These are phyloP conservation scores for Epizoanthus ramosus DNA, from an alignment of 92 coral and sea anemone genomes.

Conservation along the genomic window DNA sequence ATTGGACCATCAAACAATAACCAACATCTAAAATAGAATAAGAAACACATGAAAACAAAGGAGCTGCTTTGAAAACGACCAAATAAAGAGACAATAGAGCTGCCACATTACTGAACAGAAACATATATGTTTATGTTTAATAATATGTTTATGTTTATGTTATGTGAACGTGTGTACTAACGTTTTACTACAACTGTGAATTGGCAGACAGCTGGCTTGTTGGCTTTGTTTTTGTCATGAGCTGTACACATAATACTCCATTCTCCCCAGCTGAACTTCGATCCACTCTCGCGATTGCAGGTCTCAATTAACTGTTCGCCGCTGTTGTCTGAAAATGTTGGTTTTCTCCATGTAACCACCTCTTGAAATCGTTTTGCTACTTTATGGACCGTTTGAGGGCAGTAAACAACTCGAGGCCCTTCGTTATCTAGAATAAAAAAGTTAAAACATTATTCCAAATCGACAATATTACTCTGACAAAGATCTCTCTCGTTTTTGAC, in stretches of 20 bases:
- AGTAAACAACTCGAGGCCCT: constrained; percentile 5
- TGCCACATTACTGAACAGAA: no score
- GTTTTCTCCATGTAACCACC: constrained; percentile 6
- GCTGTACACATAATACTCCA: constrained; percentile 8
- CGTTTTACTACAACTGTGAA: constrained; percentile 14
- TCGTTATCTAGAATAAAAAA: neutral
- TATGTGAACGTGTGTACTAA: neutral
- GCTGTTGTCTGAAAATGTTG: constrained; percentile 31
- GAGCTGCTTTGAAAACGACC: no score
- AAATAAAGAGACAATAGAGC: no score
- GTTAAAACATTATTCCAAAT: neutral
- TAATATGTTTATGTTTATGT: no score
- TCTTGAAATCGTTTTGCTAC: neutral
- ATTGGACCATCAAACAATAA: no score
- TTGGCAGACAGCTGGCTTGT: constrained; percentile 20
- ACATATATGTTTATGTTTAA: no score
- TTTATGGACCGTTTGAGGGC: constrained; percentile 1
- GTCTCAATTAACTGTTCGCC: neutral
- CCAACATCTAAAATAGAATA: no score
- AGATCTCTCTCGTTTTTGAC: neutral
- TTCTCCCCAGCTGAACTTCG: constrained; percentile 8
- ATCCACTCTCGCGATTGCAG: constrained; percentile 20
- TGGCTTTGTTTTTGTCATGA: constrained; percentile 27
- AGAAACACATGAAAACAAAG: no score
- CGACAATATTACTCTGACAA: no score